phyloP scores from a whole-genome alignment of 2,797 vertebrate genomes.

The Phoxinus dragarum region DNA sequence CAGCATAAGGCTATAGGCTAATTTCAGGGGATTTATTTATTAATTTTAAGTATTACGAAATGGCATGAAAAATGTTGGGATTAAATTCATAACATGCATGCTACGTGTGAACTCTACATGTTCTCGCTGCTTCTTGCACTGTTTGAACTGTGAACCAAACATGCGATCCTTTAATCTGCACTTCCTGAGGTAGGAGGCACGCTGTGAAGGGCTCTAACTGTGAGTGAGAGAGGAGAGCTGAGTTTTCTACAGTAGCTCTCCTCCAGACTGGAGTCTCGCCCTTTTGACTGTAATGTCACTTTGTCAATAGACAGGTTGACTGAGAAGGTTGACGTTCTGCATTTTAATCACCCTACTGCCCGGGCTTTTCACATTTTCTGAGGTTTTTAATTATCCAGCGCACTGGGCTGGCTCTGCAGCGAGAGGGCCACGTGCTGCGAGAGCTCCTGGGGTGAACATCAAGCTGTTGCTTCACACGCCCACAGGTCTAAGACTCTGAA shows the following conservation, averaged over 20 bases:
- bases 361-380: slow-evolving; percentile 47
- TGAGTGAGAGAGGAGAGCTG: slow-evolving; percentile 42
- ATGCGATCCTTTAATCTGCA: slow-evolving; percentile 43
- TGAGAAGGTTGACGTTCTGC: slow-evolving; percentile 56
- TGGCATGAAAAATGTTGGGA: not conserved
- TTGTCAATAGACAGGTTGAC: slow-evolving; percentile 53
- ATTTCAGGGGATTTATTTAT: not conserved
- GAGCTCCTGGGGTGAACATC: slow-evolving; percentile 51
- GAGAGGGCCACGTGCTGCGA: slow-evolving; percentile 44
- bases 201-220: slow-evolving; percentile 10
- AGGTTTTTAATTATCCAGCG: slow-evolving; percentile 60
- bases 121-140: not conserved
- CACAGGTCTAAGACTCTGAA: slow-evolving; percentile 52
- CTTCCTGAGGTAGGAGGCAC: slow-evolving; percentile 43
- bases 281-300: slow-evolving; percentile 58
- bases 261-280: slow-evolving; percentile 50
- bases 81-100: slow-evolving; percentile 12
- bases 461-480: slow-evolving; percentile 47
- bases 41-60: not conserved
- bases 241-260: slow-evolving; percentile 43
- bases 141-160: slow-evolving; percentile 13
- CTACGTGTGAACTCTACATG: not conserved
- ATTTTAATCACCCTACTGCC: slow-evolving; percentile 58
- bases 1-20: not conserved
- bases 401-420: slow-evolving; percentile 51